Evolutionary conservation across 1,140 invertebrate species (phyloP).

Genomic region (Akabosia matsudoensis): DNA sequence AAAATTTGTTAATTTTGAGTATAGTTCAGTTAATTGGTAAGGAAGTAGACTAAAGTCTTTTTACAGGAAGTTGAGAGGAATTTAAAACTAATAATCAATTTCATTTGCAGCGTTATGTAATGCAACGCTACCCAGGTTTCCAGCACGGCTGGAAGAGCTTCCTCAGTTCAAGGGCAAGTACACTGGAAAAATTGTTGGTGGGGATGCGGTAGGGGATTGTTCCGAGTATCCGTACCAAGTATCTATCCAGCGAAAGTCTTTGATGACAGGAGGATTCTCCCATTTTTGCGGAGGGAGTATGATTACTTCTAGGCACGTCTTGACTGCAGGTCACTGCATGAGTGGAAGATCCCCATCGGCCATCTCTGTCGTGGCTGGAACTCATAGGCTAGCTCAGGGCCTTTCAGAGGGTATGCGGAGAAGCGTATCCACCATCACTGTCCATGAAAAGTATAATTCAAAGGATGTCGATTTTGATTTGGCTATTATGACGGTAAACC

Average conservation of each 20-base stretch:
- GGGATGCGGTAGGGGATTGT: background rate
- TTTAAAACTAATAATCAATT: background rate
- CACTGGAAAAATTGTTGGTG: conserved; percentile 5
- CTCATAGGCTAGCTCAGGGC: background rate
- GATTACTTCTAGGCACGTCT: background rate
- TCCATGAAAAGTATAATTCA: conserved; percentile 25
- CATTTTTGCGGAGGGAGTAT: conserved; percentile 13
- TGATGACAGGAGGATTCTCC: background rate
- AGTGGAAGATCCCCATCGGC: background rate
- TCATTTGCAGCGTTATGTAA: background rate
- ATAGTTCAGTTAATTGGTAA: conserved; percentile 10
- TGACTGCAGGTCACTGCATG: conserved; percentile 3
- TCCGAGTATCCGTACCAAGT: background rate
- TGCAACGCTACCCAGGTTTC: background rate
- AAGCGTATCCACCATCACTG: background rate
- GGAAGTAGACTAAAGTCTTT: background rate
- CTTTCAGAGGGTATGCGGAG: background rate
- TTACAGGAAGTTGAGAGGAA: background rate
- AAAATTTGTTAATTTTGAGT: background rate
- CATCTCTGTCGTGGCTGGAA: background rate
- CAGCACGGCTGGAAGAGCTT: background rate
- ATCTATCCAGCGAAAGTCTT: background rate
- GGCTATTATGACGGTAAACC: conserved; percentile 14
- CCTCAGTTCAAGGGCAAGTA: conserved; percentile 9
- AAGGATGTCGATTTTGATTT: conserved; percentile 31